Base-by-base conservation (phyloP, 2,888 invertebrate species). In the Idaea biselata region DNA sequence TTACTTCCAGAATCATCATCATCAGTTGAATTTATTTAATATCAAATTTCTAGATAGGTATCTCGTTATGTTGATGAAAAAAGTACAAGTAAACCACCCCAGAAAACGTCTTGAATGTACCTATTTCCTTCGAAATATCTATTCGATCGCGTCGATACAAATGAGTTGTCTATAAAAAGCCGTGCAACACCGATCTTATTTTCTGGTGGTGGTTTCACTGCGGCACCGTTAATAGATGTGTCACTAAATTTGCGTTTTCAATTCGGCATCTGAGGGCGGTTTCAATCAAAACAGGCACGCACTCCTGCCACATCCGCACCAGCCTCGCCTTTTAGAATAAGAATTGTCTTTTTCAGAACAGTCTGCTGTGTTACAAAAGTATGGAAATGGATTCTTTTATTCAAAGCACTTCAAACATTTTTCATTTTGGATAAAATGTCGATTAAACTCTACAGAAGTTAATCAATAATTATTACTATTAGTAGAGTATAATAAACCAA, bases 251-350 rank as follows among this genome's bases (percentile, higher is more conserved):
- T 89, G 88, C 89, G 87, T 88, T 89, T 91, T 89, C 91, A 89
- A 90, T 91, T 90, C 86, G 78, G 81, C 71, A 83, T 78, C 80
- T 83, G 75, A 76, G 81, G 82, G 83, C 76, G 84, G 87, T 89
- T 91, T 91, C 91, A 91, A 91, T 91, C 91, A 91, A 87, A 90
- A 86, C 83, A 79, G 81, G 88, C 90, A 91, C 91, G 91, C 91
- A 91, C 87, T 87, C 88, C 83, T 82, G 82, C 82, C 90, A 89
- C 87, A 89, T 90, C 91, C 89, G 86, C 86, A 81, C 86, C 86
- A 84, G 82, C 80, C 78, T 78, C 83, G 88, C 87, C 88, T 90
- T 91, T 91, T 89, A 87, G 91, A 91, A 92, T 92, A 91, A 91
- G 91, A 92, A 91, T 92, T 89, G 91, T 91, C 90, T 91, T 92